Evolutionary conservation across 2,797 vertebrate genomes (phyloP).

Genomic region (Rallus crepitans): DNA sequence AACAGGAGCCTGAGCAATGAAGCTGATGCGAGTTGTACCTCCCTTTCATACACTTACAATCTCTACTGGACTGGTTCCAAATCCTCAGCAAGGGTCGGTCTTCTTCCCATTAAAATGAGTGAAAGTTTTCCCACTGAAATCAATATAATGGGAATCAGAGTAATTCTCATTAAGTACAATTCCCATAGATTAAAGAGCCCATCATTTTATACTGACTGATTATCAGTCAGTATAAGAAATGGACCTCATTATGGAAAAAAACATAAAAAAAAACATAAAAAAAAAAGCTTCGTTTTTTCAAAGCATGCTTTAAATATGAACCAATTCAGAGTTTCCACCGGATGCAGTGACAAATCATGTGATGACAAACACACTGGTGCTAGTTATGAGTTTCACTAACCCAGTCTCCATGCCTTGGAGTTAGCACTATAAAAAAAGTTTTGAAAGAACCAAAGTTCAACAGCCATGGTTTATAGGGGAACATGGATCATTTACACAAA

Average conservation of each 20-base stretch:
- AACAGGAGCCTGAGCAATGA: neutral
- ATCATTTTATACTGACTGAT: conserved; percentile 43
- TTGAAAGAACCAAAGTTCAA: conserved; percentile 7
- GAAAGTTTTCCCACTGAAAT: conserved; percentile 53
- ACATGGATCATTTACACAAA: conserved; percentile 26
- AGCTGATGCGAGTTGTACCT: neutral
- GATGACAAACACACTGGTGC: neutral
- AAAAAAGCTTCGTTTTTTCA: conserved; percentile 44
- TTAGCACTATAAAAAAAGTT: conserved; percentile 28
- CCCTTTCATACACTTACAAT: neutral
- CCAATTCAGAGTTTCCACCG: conserved; percentile 48
- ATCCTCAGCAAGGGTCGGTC: neutral
- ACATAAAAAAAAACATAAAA: no score
- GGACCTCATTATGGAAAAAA: conserved; percentile 19
- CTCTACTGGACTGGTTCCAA: conserved; percentile 30
- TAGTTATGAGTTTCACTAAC: conserved; percentile 23
- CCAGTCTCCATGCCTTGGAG: neutral
- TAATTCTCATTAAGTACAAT: conserved; percentile 29
- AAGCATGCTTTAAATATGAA: conserved; percentile 50
- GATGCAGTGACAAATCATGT: conserved; percentile 37
- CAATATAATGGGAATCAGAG: conserved; percentile 39
- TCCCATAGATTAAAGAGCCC: conserved; percentile 43
- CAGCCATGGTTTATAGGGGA: neutral
- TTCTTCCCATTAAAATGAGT: conserved; percentile 46
- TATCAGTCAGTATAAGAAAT: conserved; percentile 58